Base-by-base conservation (phyloP, 2,888 invertebrate species). In the Notodonta dromedarius region DNA sequence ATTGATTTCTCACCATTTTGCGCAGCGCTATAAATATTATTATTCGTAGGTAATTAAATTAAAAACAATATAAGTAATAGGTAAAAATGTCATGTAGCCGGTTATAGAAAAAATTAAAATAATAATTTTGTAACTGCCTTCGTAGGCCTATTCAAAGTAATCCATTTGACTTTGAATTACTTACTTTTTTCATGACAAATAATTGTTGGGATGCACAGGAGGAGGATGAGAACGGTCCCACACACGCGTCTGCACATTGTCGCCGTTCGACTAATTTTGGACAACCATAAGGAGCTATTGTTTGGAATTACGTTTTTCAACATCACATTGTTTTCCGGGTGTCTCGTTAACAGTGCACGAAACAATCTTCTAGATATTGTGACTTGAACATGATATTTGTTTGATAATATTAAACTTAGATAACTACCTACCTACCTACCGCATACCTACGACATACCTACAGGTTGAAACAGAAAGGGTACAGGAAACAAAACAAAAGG, bases 1-100 rank as follows among this genome's bases (percentile, higher is more conserved):
- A 87, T 65, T 91, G 89, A 62, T 87, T 85, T 13, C 92, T 82
- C 8, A 93, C 90, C 57, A 93, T 91, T 76, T 91, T 93, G 12
- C 92, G 85, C 48, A 92, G 77, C 12, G 91, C 92, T 92, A 80
- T 50, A 84, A 57, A 13, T 13, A 44, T 13, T 44, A 11, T 44
- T 44, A 5, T 44, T 9, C 11, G 24, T 24, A 24, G 24, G 1
- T 24, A 24, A 24, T 24, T 24, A 24, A 24, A 24, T 24, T 24
- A 24, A n/a, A n/a, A n/a, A 35, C 35, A 35, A 35, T 35, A 35
- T 35, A n/a, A n/a, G n/a, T n/a, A 35, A 35, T 35, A 35, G 7
- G 35, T 35, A 35, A 1, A 7, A 35, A 35, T 35, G 5, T 3
- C 2, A 35, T 0, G n/a, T 35, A 54, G 4, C 54, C 40, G 13